Evolutionary conservation across 2,797 vertebrate species (phyloP), one percentile per base, ranked within the genome.

Genomic region (Aeoliscus strigatus): DNA sequence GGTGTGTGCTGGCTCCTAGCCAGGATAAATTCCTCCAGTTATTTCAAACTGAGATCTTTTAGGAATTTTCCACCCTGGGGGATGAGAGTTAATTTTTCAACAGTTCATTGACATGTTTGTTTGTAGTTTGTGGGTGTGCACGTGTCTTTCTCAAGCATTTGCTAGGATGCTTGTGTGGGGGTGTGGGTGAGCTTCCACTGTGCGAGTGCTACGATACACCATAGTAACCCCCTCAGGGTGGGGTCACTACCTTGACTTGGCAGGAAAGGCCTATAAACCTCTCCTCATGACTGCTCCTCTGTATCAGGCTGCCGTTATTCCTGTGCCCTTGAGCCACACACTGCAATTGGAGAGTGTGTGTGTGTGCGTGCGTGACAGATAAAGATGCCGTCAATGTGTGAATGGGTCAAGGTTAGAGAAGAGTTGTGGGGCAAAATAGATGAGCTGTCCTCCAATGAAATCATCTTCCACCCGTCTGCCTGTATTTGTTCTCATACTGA

Each of bases 61-160:
- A 79, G 83, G 86, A 88, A 87, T 89, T 88, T 89, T 89, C 88
- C 88, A 88, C 84, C 75, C 72, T 10, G 48, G 41, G n/a, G 56
- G 48, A 73, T 70, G 66, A 73, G 84, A 88, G 85, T 86, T 88
- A 83, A 81, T 80, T 83, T n/a, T 85, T 76, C 56, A 75, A 54
- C 59, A 46, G 63, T 73, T 83, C 60, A 67, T 45, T 63, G 53
- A 77, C 72, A 65, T 82, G 77, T 75, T 75, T 59, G 46, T 61
- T 65, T 51, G 68, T 72, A 58, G 62, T 75, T 52, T 70, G 53
- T 63, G 37, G 50, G 44, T 67, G 61, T 45, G 28, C 28, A 25
- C 45, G 38, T 42, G 33, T 51, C 36, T 57, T 46, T 44, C 14
- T 46, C 39, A 14, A 1, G 29, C 34, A 39, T 45, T 51, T 44